Evolutionary conservation across 1,140 invertebrate species (phyloP).

Genomic region (Trinorchestia longiramus): DNA sequence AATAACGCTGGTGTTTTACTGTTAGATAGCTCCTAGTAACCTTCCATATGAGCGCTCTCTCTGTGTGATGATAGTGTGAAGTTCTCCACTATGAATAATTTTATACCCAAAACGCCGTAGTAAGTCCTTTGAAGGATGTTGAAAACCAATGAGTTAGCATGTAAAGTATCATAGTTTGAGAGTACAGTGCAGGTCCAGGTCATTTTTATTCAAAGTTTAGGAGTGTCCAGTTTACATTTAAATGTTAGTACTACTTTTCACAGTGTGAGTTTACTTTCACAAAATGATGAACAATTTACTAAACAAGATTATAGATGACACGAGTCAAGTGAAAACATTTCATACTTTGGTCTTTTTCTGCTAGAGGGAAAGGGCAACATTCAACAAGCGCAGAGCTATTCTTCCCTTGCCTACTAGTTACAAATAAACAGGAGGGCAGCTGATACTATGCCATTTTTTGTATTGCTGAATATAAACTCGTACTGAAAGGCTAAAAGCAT

Average conservation of each 20-base stretch:
- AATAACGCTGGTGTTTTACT: neutral
- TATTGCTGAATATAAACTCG: too few species aligned
- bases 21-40: neutral
- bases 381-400: too few species aligned
- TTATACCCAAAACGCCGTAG: neutral
- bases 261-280: neutral
- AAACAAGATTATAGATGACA: too few species aligned
- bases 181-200: neutral
- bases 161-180: neutral
- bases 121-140: neutral
- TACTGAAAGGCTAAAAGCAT: too few species aligned
- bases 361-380: too few species aligned
- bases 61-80: neutral
- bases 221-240: neutral
- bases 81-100: neutral
- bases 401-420: too few species aligned
- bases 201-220: neutral
- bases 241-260: neutral
- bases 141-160: neutral
- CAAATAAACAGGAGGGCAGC: too few species aligned
- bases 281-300: too few species aligned
- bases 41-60: neutral
- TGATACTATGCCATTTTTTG: too few species aligned
- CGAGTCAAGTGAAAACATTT: too few species aligned
- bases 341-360: too few species aligned